phyloP scores from a whole-genome alignment of 2,113 vertebrate species.

The Natator depressus region DNA sequence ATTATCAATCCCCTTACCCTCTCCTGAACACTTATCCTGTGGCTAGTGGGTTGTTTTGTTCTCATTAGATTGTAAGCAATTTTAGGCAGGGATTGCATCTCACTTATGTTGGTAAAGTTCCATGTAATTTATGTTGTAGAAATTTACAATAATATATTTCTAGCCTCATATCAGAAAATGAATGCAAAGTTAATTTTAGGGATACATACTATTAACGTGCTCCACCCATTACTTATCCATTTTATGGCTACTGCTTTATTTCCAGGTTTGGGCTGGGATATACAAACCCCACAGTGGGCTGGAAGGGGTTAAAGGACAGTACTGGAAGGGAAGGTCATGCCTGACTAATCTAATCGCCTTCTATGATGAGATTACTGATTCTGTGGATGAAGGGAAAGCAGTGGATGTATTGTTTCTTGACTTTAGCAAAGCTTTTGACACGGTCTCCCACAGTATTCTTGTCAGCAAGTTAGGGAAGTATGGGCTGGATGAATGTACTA shows the following conservation, averaged over 20 bases:
- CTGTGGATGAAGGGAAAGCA: too few relatives aligned
- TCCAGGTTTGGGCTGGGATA: background rate
- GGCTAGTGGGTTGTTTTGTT: background rate
- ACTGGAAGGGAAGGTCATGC: too few relatives aligned
- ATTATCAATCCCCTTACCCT: background rate
- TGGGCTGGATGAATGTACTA: too few relatives aligned
- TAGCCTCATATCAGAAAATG: background rate
- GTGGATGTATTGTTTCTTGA: too few relatives aligned
- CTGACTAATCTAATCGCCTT: too few relatives aligned
- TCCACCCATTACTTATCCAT: rapidly evolving
- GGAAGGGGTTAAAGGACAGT: background rate
- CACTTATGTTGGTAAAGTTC: background rate
- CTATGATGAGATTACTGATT: too few relatives aligned
- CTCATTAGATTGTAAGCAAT: background rate
- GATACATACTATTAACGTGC: background rate
- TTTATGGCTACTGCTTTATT: background rate
- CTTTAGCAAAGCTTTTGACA: too few relatives aligned
- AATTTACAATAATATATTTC: background rate
- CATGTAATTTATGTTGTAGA: background rate
- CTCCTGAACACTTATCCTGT: background rate
- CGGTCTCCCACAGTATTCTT: too few relatives aligned
- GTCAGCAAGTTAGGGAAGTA: too few relatives aligned
- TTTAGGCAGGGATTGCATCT: background rate
- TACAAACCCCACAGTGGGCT: background rate
- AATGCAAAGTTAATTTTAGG: background rate